Evolutionary conservation across 2,113 vertebrate species (phyloP).

Genomic region (Hippocampus barbouri): DNA sequence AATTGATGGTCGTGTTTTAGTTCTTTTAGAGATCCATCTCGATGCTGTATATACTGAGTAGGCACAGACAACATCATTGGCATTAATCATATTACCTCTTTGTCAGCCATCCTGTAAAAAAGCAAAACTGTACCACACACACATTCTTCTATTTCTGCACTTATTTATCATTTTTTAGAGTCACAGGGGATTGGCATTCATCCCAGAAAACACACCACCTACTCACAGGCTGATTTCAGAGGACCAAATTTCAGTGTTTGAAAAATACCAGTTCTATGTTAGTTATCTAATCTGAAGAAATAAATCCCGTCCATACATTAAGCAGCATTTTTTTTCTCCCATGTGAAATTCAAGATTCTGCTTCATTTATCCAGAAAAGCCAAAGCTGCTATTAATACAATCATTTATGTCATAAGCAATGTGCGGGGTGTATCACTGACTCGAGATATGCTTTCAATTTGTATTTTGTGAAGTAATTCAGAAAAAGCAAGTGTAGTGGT

Average conservation of each 20-base stretch:
- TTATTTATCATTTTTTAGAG: neutral
- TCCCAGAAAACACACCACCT: slow-evolving; percentile 14
- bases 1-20: neutral
- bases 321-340: too few relatives aligned
- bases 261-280: neutral
- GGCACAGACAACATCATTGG: neutral
- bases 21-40: neutral
- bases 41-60: neutral
- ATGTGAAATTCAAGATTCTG: too few relatives aligned
- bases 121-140: neutral
- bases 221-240: slow-evolving; percentile 5
- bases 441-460: too few relatives aligned
- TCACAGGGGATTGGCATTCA: slow-evolving; percentile 4
- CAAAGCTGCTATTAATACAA: too few relatives aligned
- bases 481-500: too few relatives aligned
- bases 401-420: too few relatives aligned
- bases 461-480: too few relatives aligned
- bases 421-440: too few relatives aligned
- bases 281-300: neutral
- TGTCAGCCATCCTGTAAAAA: neutral
- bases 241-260: neutral
- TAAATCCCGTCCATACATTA: neutral
- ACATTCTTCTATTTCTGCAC: slow-evolving; percentile 5
- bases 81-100: neutral
- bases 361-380: too few relatives aligned